phyloP scores from a whole-genome alignment of 2,888 invertebrate species.

The Steinernema hermaphroditum region DNA sequence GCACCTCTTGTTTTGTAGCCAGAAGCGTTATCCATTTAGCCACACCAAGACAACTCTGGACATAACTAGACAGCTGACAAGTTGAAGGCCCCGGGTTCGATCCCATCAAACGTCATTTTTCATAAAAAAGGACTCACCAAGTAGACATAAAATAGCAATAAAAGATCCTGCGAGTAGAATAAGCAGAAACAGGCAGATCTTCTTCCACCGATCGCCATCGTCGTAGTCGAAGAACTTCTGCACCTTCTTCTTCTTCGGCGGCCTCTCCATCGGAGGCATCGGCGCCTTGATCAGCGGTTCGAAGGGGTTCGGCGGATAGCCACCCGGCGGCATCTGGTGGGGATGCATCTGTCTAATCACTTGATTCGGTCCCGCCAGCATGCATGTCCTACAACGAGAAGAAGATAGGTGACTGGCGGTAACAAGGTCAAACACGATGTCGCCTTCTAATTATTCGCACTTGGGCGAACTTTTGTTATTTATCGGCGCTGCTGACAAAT shows the following conservation, averaged over 20 bases:
- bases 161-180: neutral
- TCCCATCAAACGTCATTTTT: neutral
- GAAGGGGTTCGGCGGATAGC: conserved; percentile 15
- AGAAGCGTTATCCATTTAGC: no score
- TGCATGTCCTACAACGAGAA: conserved; percentile 24
- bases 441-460: conserved; percentile 21
- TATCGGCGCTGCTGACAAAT: conserved; percentile 27
- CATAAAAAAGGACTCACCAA: neutral
- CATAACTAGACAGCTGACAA: no score
- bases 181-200: conserved; percentile 22
- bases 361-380: conserved; percentile 28
- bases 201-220: conserved; percentile 24
- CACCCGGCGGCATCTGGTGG: conserved; percentile 1
- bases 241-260: conserved; percentile 11
- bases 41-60: no score
- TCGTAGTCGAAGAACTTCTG: neutral
- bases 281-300: conserved; percentile 22
- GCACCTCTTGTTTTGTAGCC: no score
- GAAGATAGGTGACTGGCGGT: neutral
- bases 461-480: conserved; percentile 20
- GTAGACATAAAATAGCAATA: neutral
- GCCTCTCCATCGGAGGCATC: conserved; percentile 5
- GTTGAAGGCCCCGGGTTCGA: neutral
- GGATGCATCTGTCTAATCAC: conserved; percentile 22
- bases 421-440: conserved; percentile 24